Base-by-base conservation (phyloP, 2,113 vertebrate species). In the Anhinga rufa region DNA sequence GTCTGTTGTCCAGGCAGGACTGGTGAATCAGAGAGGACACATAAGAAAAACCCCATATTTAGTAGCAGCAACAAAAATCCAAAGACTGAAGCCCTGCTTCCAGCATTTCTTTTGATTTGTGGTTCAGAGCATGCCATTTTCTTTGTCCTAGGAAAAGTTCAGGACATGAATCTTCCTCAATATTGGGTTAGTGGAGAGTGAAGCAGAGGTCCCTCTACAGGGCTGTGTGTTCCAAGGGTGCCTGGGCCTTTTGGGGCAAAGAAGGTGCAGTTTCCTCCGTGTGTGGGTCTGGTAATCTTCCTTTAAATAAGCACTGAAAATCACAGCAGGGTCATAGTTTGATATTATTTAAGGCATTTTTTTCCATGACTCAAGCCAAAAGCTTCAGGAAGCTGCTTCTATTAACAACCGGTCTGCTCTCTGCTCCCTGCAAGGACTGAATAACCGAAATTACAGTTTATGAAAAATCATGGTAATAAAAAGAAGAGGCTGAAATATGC, bases 121-220 rank as follows among this genome's bases (percentile, higher is more conserved):
- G 19, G 17, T 91, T 74, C 60, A 69, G 49, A 69, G 6, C 11
- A 17, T 44, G 16, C 9, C 5, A 0, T 40, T 54, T 14, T 12
- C 28, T 82, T 78, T 54, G 21, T 26, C 52, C 28, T 19, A 5
- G 19, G 52, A 40, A 46, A 54, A 19, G 13, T 22, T 49, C 31
- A 44, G 40, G 69, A 61, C 6, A 16, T 0, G 2, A 13, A 14
- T 44, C 32, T 81, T 74, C 24, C 24, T 48, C 5, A 0, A 22
- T 31, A 8, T 14, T 42, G 48, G 9, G 17, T 26, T 29, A 44
- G 19, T 12, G n/a, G 14, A 32, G 18, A 18, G 16, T 19, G 29
- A 61, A 65, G 16, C 51, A 31, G 44, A 61, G 42, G 42, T 49
- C 46, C 14, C 7, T 9, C 19, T 24, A 15, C 1, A 14, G 64